These are phyloP conservation scores for Alethe castanea DNA, from an alignment of 2,113 vertebrate species.

Conservation along the genomic window DNA sequence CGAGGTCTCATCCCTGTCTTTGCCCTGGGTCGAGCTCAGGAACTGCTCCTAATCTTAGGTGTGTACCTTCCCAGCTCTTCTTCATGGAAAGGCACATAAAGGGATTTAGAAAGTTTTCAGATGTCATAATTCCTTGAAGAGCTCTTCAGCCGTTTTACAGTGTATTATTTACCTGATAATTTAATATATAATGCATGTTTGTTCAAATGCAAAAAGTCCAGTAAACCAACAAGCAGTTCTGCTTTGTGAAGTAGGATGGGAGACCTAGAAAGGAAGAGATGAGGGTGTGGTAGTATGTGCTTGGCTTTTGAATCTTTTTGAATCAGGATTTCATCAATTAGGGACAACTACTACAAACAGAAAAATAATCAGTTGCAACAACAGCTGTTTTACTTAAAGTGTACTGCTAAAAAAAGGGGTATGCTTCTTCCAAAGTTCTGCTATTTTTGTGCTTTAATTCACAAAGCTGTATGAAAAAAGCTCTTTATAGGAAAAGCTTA, in stretches of 20 bases:
- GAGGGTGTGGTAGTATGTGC: neutral
- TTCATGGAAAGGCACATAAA: neutral
- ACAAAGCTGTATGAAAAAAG: neutral
- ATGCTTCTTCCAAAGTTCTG: neutral
- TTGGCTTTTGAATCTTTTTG: neutral
- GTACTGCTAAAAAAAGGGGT: neutral
- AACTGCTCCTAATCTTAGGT: slow-evolving; percentile 94
- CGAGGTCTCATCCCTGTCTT: slow-evolving; percentile 96
- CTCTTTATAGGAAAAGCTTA: neutral
- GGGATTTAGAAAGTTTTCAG: neutral
- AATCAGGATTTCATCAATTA: neutral
- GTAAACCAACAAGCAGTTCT: neutral
- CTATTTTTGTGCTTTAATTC: neutral
- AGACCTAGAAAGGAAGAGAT: neutral
- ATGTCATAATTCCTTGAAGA: neutral
- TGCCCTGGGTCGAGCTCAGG: slow-evolving; percentile 93
- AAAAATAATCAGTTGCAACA: neutral
- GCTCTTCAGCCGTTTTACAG: neutral
- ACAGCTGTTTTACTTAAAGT: neutral
- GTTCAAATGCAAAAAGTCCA: neutral
- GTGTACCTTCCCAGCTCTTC: neutral
- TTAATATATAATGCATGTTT: neutral
- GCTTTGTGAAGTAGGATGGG: neutral
- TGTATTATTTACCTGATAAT: neutral
- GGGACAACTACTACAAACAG: neutral